Conservation (phyloP, 2,113 vertebrate genomes). For the Bagarius yarrelli region DNA sequence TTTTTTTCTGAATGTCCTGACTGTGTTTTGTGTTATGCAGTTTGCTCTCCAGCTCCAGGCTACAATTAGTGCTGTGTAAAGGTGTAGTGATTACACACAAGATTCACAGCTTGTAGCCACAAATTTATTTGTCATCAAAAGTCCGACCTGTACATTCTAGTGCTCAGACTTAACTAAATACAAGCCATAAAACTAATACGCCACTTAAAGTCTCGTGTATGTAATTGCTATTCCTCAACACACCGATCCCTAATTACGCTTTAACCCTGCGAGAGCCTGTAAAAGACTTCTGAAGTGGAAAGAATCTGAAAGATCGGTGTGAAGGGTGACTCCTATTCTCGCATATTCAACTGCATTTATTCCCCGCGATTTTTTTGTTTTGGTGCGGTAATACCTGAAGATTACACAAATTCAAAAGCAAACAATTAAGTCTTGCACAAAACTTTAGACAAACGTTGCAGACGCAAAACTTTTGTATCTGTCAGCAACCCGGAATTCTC, state of each 20-base stretch:
- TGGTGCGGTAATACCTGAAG: slow-evolving; percentile 53
- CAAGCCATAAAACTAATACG: slow-evolving; percentile 19
- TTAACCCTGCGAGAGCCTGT: slow-evolving; percentile 17
- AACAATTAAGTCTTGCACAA: slow-evolving; percentile 48
- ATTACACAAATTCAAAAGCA: slow-evolving; percentile 57
- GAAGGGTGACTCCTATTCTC: slow-evolving; percentile 13
- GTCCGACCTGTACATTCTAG: neutral
- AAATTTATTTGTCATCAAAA: slow-evolving; percentile 5
- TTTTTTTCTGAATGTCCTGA: neutral
- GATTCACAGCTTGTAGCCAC: neutral
- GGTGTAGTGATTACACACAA: neutral
- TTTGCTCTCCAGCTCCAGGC: neutral
- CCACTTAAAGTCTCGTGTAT: slow-evolving; percentile 5
- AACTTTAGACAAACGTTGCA: neutral
- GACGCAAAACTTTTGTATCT: neutral
- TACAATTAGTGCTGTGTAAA: neutral
- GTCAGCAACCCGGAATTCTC: slow-evolving; percentile 30
- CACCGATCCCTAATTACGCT: neutral
- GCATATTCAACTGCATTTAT: slow-evolving; percentile 40
- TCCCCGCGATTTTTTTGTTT: slow-evolving; percentile 51
- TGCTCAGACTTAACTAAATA: neutral
- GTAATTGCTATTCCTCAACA: neutral
- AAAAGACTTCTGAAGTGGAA: neutral
- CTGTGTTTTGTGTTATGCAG: neutral
- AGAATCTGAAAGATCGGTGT: slow-evolving; percentile 17